These are phyloP conservation scores for Aspidiotus rigidus DNA, from an alignment of 2,888 invertebrate genomes.

Conservation along the genomic window DNA sequence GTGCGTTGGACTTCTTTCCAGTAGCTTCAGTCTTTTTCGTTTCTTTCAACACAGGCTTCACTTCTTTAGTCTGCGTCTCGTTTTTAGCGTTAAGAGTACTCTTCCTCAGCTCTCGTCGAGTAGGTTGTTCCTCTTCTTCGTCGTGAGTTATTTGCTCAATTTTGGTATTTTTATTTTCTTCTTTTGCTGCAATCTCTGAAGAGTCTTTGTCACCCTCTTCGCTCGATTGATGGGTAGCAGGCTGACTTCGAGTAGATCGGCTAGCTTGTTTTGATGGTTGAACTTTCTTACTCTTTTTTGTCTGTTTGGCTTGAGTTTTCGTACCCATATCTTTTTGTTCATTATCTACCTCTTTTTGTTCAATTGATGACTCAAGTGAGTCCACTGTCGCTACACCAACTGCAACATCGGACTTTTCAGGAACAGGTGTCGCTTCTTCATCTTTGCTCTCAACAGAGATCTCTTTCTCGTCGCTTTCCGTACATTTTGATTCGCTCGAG, in stretches of 20 bases:
- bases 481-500: too few relatives aligned
- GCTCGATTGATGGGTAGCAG: too few relatives aligned
- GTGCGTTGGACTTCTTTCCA: background rate
- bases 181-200: too few relatives aligned
- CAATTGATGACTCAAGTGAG: background rate
- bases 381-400: constrained; percentile 1
- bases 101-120: too few relatives aligned
- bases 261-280: constrained; percentile 5
- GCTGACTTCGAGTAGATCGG: background rate
- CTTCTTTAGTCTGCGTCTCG: too few relatives aligned
- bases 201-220: too few relatives aligned
- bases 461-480: too few relatives aligned
- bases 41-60: too few relatives aligned
- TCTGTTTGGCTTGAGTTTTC: background rate
- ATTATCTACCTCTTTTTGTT: background rate
- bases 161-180: too few relatives aligned
- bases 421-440: constrained; percentile 32
- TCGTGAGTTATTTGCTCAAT: too few relatives aligned
- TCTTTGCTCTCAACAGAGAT: background rate
- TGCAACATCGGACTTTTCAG: constrained; percentile 29
- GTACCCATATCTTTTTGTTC: constrained; percentile 3
- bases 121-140: too few relatives aligned
- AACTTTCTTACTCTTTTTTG: background rate
- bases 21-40: background rate
- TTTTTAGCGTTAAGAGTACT: too few relatives aligned